phyloP scores from a whole-genome alignment of 2,797 vertebrate genomes.

The Pachyuromys duprasi region DNA sequence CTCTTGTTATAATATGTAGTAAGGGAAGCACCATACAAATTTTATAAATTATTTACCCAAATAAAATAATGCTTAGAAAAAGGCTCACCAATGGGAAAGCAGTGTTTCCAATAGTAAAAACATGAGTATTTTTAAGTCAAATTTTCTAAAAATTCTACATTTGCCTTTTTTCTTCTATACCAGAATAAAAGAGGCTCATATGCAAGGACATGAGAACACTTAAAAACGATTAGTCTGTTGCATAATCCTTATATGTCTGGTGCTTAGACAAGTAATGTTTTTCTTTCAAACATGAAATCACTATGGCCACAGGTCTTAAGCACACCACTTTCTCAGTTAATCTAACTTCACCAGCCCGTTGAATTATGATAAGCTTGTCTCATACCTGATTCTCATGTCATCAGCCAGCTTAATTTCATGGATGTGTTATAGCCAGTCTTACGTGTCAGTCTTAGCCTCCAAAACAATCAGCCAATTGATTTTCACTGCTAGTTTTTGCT shows the following conservation, averaged over 20 bases:
- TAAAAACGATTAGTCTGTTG: neutral
- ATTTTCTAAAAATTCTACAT: constrained; percentile 22
- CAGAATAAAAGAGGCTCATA: constrained; percentile 10
- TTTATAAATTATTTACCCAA: neutral
- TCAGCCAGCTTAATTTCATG: constrained; percentile 33
- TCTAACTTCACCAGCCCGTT: neutral
- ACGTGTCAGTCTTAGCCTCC: neutral
- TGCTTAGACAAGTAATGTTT: neutral
- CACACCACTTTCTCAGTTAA: neutral
- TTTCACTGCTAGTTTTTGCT: neutral
- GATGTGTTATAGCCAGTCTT: neutral
- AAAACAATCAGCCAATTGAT: neutral
- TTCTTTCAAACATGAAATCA: constrained; percentile 21
- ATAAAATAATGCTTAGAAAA: neutral
- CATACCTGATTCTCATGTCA: neutral
- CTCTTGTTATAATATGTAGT: neutral
- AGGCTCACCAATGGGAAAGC: constrained; percentile 10
- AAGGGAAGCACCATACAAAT: neutral
- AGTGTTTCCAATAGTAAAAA: neutral
- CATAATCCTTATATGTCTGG: neutral
- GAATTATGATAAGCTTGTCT: neutral
- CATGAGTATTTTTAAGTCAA: neutral
- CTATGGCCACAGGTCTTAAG: neutral
- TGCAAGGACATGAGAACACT: neutral
- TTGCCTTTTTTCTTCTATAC: constrained; percentile 16